Evolutionary conservation across 2,113 vertebrate genomes (phyloP), one percentile per base, ranked within the genome.

Genomic region (Lasiurus cinereus): DNA sequence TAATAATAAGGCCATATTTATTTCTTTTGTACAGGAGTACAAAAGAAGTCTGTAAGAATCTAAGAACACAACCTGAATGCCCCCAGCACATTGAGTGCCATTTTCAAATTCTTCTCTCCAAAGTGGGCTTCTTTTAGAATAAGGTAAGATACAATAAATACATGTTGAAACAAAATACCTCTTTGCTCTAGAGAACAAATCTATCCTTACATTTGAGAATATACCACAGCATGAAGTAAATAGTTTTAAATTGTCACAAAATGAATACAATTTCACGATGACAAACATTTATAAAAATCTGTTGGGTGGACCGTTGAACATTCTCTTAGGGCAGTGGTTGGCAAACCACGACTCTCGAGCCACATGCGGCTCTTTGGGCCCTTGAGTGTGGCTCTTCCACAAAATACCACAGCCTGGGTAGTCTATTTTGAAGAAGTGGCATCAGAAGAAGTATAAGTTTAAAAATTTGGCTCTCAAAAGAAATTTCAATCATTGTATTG

Each of bases 71-170:
- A 93, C 31, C 50, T 54, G 79, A 52, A 87, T 27, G 39, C 2
- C 62, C 62, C 59, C 48, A 52, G 70, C 27, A 86, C 50, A 54
- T 1, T n/a, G 18, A 33, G 50, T 50, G 59, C 14, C 86, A 70
- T 88, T 93, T 92, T 70, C 46, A 84, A 94, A 89, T 22, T 59
- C 27, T 31, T 73, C 31, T 83, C 59, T 79, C 54, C 59, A 74
- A 91, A 91, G 29, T 46, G 83, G 96, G 76, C 91, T 59, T 67
- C 46, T 89, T 82, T 77, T 83, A 83, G 52, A 84, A 69, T 5
- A 67, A 67, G 52, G 27, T 3, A 54, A 82, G 33, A 59, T 22
- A 95, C 96, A 94, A 95, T 87, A 93, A 96, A 94, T 43, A 54
- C 7, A 8, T 22, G 21, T 56, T 87, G n/a, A 95, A 86, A 48